Conservation (phyloP, 2,888 invertebrate genomes). For the Yponomeuta sedellus region DNA sequence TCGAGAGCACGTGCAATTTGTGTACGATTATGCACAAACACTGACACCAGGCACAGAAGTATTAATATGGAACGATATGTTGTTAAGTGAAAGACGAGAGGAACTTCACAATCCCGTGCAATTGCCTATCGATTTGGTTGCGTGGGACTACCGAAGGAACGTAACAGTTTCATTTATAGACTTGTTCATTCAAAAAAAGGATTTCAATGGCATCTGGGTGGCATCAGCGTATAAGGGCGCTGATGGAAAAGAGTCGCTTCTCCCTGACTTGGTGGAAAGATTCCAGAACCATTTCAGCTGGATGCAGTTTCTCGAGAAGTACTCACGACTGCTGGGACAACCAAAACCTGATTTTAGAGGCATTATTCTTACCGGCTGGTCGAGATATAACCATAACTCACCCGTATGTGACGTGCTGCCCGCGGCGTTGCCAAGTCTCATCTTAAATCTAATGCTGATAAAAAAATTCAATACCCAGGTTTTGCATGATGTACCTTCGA, state of each 20-base stretch:
- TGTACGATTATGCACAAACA: conserved; percentile 48
- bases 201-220: conserved; percentile 84
- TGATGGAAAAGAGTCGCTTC: conserved; percentile 66
- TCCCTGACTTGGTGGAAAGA: conserved; percentile 78
- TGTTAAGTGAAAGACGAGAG: conserved; percentile 70
- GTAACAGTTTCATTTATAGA: conserved; percentile 35
- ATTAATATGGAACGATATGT: conserved; percentile 91
- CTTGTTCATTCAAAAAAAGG: conserved; percentile 40
- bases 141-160: conserved; percentile 75
- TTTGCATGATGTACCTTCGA: background rate
- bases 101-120: background rate
- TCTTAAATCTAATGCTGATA: conserved; percentile 73
- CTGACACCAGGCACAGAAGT: conserved; percentile 71
- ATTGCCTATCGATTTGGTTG: conserved; percentile 72
- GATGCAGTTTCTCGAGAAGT: conserved; percentile 71
- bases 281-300: conserved; percentile 84
- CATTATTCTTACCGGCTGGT: conserved; percentile 84
- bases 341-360: conserved; percentile 68
- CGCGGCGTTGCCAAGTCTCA: conserved; percentile 77
- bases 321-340: background rate
- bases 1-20: background rate
- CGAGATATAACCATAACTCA: conserved; percentile 81
- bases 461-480: background rate
- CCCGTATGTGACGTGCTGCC: conserved; percentile 81
- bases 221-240: conserved; percentile 92